A percentile compares a stretch with the other conserved stretches of the same genome.
Evolutionary conservation across 2,113 vertebrate species (phyloP).

Genomic region (Solea solea): DNA sequence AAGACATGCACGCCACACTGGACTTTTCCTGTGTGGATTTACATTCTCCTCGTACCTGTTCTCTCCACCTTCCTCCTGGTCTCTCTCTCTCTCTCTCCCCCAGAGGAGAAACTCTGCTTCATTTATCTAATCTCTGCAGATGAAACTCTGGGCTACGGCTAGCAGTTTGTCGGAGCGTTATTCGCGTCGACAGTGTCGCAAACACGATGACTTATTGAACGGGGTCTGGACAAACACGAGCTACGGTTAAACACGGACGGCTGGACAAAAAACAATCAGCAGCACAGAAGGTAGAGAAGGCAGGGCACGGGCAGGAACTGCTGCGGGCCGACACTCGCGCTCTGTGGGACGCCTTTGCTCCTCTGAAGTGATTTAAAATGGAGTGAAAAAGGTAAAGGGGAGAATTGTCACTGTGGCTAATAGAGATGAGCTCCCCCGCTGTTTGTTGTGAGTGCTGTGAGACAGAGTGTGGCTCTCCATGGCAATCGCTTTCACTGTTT

Average conservation of each 20-base stretch:
- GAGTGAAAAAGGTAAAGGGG: conserved; percentile 30
- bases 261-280: conserved; percentile 28
- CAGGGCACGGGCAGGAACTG: conserved; percentile 2
- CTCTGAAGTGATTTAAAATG: conserved; percentile 22
- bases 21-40: conserved; percentile 21
- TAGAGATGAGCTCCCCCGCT: conserved; percentile 12
- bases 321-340: conserved; percentile 4
- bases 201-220: conserved; percentile 61
- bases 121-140: conserved; percentile 20
- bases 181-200: conserved; percentile 8
- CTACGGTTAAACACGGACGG: conserved; percentile 52
- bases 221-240: conserved; percentile 47
- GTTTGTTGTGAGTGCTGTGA: conserved; percentile 8
- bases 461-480: conserved; percentile 7
- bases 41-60: conserved; percentile 24
- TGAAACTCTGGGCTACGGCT: conserved; percentile 17
- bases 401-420: conserved; percentile 2
- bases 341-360: conserved; percentile 12
- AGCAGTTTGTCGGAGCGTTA: conserved; percentile 11
- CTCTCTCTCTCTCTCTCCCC: conserved; percentile 6
- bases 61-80: conserved; percentile 9
- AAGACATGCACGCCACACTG: not conserved
- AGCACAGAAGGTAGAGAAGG: not conserved
- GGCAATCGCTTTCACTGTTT: conserved; percentile 33
- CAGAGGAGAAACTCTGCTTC: conserved; percentile 4